Evolutionary conservation across 2,113 vertebrate genomes (phyloP).

Genomic region (Pseudopodoces humilis): DNA sequence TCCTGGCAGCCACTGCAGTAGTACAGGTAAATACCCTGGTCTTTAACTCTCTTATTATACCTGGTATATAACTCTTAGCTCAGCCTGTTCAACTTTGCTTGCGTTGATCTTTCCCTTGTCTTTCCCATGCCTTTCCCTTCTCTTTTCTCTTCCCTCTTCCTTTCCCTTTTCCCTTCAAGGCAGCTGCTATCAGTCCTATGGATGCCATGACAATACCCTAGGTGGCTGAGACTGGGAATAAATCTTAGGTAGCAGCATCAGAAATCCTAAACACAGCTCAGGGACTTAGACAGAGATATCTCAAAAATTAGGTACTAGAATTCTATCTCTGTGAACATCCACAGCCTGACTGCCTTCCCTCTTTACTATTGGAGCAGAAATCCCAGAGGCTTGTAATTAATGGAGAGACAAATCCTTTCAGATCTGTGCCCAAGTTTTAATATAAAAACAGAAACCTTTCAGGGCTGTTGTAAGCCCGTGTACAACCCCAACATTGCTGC

Average conservation of each 20-base stretch:
- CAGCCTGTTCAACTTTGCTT: not conserved
- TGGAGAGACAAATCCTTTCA: not conserved
- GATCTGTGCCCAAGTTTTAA: not conserved
- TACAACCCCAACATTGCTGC: accelerated
- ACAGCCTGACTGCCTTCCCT: not conserved
- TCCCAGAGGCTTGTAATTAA: not conserved
- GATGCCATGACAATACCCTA: not conserved
- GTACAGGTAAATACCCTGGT: not conserved
- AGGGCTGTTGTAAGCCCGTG: not conserved
- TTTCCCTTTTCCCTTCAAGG: not conserved
- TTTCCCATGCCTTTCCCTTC: not conserved
- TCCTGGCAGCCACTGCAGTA: not conserved
- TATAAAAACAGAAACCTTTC: not conserved
- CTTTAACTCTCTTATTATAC: not conserved
- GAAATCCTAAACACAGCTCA: not conserved
- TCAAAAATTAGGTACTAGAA: not conserved
- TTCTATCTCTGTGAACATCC: not conserved
- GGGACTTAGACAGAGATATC: not conserved
- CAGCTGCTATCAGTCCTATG: not conserved
- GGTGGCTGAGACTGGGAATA: not conserved
- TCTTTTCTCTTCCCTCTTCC: not conserved
- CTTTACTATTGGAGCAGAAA: not conserved
- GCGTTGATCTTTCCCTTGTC: not conserved
- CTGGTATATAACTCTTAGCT: not conserved
- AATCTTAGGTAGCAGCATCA: not conserved